Conservation (phyloP, 2,797 vertebrate genomes). For the Holocentrus rufus region DNA sequence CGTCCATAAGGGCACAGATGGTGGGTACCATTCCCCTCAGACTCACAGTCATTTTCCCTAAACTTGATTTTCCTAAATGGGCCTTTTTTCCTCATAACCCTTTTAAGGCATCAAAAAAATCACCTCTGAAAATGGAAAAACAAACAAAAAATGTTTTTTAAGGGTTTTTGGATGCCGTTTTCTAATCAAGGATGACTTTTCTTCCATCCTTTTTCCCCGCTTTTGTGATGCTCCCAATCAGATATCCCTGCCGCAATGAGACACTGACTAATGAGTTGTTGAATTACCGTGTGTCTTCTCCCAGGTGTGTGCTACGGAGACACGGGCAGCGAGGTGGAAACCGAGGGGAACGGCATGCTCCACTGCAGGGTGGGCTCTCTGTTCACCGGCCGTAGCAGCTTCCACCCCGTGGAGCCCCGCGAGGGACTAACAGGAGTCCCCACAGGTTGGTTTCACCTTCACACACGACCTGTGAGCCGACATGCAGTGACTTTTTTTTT, state of each 20-base stretch:
- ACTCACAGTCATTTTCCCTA: neutral
- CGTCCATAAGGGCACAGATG: constrained; percentile 89
- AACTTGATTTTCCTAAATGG: no score
- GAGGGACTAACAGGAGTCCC: constrained; percentile 74
- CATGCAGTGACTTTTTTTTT: neutral
- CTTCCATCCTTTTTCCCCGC: neutral
- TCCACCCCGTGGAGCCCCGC: constrained; percentile 79
- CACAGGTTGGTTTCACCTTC: constrained; percentile 70
- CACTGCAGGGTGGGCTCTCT: constrained; percentile 81
- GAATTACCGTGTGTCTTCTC: constrained; percentile 27
- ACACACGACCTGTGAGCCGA: neutral
- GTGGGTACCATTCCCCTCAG: constrained; percentile 69
- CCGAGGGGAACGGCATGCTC: constrained; percentile 76
- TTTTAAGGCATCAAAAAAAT: no score
- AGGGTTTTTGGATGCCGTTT: neutral
- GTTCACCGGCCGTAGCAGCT: constrained; percentile 81
- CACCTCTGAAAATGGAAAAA: no score
- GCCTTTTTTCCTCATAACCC: no score
- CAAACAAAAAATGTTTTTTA: no score
- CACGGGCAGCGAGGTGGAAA: constrained; percentile 81
- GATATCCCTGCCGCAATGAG: constrained; percentile 6
- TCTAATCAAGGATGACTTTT: neutral
- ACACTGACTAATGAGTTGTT: constrained; percentile 28
- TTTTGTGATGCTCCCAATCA: constrained; percentile 13
- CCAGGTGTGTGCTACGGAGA: constrained; percentile 85